Evolutionary conservation across 2,113 vertebrate species (phyloP), one percentile per base, ranked within the genome.

Genomic region (Columba livia): DNA sequence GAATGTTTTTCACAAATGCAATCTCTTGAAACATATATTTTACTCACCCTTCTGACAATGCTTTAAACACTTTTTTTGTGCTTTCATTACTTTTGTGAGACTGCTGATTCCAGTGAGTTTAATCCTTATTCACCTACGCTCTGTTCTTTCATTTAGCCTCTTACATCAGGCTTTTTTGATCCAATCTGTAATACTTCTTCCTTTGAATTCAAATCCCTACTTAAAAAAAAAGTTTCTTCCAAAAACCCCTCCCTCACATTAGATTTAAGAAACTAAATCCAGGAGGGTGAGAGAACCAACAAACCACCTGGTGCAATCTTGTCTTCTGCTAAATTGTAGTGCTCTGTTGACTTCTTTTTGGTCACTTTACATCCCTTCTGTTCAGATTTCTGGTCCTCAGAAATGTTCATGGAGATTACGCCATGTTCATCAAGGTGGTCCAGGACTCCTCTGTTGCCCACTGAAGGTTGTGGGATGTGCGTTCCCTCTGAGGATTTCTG

Each of bases 1-100:
- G 36, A 79, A 73, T 80, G 21, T 48, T 92, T 96, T 93, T 79
- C 67, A 93, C 38, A 94, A 84, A 93, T 67, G n/a, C 53, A 71
- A 1, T 90, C 65, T 95, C 69, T 66, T 69, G 90, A 92, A 86
- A 84, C 9, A 1, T 56, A 4, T 66, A 29, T 92, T 96, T 94
- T 80, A 67, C 60, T 94, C 65, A 48, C 16, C 20, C 29, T 83
- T 96, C 79, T 80, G 82, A 90, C 34, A 90, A 90, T 26, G 60
- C 10, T 58, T 90, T 5, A 60, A 93, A 44, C 19, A 2, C 25
- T 12, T 64, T 48, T 38, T 47, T 83, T 71, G 83, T 38, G 1
- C 64, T 88, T 83, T 94, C 51, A 36, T 79, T 71, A 70, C 34
- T 56, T 92, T 44, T 61, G 36, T 84, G 69, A 93, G 56, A 64